Conservation (phyloP, 2,113 vertebrate genomes). For the Thamnophis sirtalis region DNA sequence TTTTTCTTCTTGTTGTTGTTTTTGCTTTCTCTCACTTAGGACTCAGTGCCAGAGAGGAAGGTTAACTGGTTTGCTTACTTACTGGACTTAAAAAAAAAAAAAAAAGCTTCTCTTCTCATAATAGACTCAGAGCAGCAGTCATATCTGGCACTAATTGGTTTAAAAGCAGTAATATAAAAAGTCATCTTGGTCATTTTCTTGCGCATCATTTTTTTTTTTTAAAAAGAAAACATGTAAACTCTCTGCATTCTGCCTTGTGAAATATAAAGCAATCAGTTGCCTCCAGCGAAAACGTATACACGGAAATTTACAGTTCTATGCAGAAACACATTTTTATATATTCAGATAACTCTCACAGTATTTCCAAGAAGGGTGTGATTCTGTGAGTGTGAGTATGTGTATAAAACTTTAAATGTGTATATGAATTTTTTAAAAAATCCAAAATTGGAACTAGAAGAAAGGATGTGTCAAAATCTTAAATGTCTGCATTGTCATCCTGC, state of each 20-base stretch:
- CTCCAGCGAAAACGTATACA: neutral
- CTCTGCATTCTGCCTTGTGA: neutral
- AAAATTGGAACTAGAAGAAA: neutral
- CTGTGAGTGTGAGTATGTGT: neutral
- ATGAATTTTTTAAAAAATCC: neutral
- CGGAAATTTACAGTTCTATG: neutral
- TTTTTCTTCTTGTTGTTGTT: too few relatives aligned
- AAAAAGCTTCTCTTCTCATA: neutral
- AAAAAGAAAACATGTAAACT: neutral
- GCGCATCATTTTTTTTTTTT: neutral
- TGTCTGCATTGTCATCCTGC: neutral
- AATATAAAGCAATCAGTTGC: neutral
- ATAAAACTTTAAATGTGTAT: neutral
- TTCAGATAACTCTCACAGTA: neutral
- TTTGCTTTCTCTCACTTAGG: neutral
- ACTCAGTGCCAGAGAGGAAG: neutral
- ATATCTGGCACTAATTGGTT: neutral
- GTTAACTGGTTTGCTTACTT: neutral
- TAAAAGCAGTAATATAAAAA: neutral
- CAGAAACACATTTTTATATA: neutral
- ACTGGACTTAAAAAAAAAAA: neutral
- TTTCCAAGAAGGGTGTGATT: neutral
- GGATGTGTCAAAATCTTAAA: constrained; percentile 2
- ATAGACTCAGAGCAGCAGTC: neutral
- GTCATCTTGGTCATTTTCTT: neutral